Percentiles rank a stretch among this genome's conserved stretches.
These are phyloP conservation scores for Cervus canadensis DNA, from an alignment of 2,113 vertebrate genomes.

Conservation along the genomic window DNA sequence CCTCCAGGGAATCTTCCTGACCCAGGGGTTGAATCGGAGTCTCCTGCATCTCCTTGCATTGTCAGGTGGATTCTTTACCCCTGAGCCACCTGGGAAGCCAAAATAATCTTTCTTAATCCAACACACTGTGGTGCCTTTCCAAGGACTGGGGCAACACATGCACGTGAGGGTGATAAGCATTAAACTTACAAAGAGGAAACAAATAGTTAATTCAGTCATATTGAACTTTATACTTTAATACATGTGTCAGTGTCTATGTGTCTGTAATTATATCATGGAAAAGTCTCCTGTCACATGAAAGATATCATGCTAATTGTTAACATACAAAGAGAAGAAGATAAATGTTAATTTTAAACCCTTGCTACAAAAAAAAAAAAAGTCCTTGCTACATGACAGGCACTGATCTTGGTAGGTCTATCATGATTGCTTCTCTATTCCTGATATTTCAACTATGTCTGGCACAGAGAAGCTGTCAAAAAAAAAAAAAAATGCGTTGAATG, in stretches of 20 bases:
- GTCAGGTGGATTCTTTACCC: not conserved
- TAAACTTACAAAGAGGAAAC: not conserved
- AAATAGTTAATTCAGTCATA: not conserved
- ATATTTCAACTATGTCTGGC: not conserved
- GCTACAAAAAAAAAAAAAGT: not conserved
- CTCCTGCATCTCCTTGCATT: not conserved
- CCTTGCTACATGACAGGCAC: not conserved
- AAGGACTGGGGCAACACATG: not conserved
- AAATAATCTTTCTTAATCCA: not conserved
- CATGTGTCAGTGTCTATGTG: not conserved
- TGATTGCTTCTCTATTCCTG: not conserved
- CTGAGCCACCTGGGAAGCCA: not conserved
- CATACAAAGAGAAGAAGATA: not conserved
- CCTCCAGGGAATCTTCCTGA: not conserved
- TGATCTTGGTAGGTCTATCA: not conserved
- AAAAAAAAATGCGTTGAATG: not conserved
- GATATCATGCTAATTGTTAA: not conserved
- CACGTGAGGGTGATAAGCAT: not conserved
- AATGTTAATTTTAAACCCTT: not conserved
- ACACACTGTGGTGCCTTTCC: not conserved
- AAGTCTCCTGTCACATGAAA: not conserved
- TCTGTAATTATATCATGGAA: not conserved
- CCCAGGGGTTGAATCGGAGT: fast-evolving
- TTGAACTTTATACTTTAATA: not conserved
- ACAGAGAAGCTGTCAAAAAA: not conserved